phyloP scores from a whole-genome alignment of 2,797 vertebrate genomes.

The Meriones psammophilus region DNA sequence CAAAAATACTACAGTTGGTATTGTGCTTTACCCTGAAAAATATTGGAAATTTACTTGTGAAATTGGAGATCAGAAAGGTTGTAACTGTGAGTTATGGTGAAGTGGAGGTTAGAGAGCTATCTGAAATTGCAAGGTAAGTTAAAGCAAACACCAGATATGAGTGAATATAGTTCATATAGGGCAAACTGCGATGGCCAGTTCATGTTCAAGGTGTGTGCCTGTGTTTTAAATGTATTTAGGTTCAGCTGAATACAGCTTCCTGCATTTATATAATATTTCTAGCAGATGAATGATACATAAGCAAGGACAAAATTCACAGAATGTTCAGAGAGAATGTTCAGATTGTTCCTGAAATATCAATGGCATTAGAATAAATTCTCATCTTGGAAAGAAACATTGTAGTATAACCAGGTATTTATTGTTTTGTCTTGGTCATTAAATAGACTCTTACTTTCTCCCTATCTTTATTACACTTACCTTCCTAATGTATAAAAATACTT shows the following conservation, averaged over 20 bases:
- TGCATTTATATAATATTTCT: slow-evolving; percentile 45
- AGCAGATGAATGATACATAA: slow-evolving; percentile 37
- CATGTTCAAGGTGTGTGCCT: background rate
- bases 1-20: slow-evolving; percentile 17
- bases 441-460: slow-evolving; percentile 16
- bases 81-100: slow-evolving; percentile 5
- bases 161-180: background rate
- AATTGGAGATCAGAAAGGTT: background rate
- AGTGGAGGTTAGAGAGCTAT: background rate
- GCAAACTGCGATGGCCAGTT: background rate
- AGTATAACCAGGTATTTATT: slow-evolving; percentile 37
- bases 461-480: background rate
- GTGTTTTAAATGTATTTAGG: slow-evolving; percentile 45
- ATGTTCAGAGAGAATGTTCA: slow-evolving; percentile 59
- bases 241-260: background rate
- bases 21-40: slow-evolving; percentile 36
- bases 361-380: slow-evolving; percentile 49
- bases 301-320: slow-evolving; percentile 37
- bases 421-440: slow-evolving; percentile 57
- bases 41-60: slow-evolving; percentile 22
- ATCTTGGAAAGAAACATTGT: slow-evolving; percentile 53
- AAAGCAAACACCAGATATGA: slow-evolving; percentile 20
- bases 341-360: background rate
- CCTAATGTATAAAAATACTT: slow-evolving; percentile 49
- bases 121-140: slow-evolving; percentile 63